Percentiles rank a stretch among this genome's conserved stretches.
These are phyloP conservation scores for Ophiodon elongatus DNA, from an alignment of 2,113 vertebrate genomes.

Conservation along the genomic window DNA sequence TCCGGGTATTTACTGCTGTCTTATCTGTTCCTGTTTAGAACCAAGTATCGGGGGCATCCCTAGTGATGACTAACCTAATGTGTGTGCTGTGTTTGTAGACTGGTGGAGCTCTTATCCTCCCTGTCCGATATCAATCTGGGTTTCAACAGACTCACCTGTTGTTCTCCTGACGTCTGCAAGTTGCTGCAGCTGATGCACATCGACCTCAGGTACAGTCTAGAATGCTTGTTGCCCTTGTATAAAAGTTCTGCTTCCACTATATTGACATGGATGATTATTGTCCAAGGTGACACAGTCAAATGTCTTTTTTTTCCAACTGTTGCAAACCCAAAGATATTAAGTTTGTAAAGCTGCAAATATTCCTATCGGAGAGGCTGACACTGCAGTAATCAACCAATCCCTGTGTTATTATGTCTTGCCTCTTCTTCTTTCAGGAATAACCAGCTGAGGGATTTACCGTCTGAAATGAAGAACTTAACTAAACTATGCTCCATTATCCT, in stretches of 20 bases:
- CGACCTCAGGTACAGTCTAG: constrained; percentile 88
- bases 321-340: too few species aligned
- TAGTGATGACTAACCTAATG: background rate
- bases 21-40: too few species aligned
- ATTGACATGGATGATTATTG: background rate
- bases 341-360: too few species aligned
- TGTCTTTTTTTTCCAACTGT: too few species aligned
- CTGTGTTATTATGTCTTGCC: background rate
- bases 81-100: constrained; percentile 80
- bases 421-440: constrained; percentile 89
- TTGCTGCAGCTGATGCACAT: constrained; percentile 90
- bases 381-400: background rate
- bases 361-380: too few species aligned
- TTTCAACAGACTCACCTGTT: constrained; percentile 91
- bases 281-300: background rate
- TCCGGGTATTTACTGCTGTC: too few species aligned
- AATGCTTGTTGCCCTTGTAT: background rate
- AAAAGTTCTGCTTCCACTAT: background rate
- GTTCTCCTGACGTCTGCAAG: constrained; percentile 85
- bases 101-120: constrained; percentile 87
- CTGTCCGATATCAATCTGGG: constrained; percentile 89
- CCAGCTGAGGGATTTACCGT: constrained; percentile 88
- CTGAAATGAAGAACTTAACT: constrained; percentile 87
- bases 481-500: constrained; percentile 89
- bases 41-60: too few species aligned